A percentile compares a stretch with the other conserved stretches of the same genome.
These are phyloP conservation scores for Eurytoma adleriae DNA, from an alignment of 2,888 invertebrate species.

Conservation along the genomic window DNA sequence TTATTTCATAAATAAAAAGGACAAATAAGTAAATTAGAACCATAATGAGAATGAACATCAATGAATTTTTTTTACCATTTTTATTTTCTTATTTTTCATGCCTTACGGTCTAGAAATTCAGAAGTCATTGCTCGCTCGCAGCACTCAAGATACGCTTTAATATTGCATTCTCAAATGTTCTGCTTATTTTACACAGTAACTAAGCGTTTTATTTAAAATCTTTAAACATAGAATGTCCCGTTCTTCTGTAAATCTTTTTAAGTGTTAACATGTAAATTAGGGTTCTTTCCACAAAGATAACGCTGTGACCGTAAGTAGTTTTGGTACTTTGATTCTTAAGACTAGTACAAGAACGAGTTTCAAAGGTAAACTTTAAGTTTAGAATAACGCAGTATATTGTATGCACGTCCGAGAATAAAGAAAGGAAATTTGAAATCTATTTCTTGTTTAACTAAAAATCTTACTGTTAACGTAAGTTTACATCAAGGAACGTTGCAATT, in stretches of 20 bases:
- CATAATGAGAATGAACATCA: background rate
- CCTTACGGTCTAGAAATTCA: conserved; percentile 61
- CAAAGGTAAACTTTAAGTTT: conserved; percentile 16
- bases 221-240: conserved; percentile 6
- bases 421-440: too few relatives aligned
- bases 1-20: too few relatives aligned
- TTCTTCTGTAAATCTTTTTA: conserved; percentile 15
- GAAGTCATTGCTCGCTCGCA: conserved; percentile 60
- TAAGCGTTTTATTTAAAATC: conserved; percentile 39
- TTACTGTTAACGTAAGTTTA: too few relatives aligned
- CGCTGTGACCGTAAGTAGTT: conserved; percentile 20
- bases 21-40: too few relatives aligned
- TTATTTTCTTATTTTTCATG: conserved; percentile 50
- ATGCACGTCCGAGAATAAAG: conserved; percentile 2
- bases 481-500: too few relatives aligned
- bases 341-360: conserved; percentile 48
- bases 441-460: too few relatives aligned
- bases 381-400: conserved; percentile 24
- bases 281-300: conserved; percentile 21
- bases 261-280: background rate
- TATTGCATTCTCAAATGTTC: conserved; percentile 40
- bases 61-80: conserved; percentile 36
- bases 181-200: conserved; percentile 47
- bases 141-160: conserved; percentile 45
- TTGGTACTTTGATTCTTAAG: conserved; percentile 53